phyloP scores from a whole-genome alignment of 2,888 invertebrate species.

The Agriotes lineatus region DNA sequence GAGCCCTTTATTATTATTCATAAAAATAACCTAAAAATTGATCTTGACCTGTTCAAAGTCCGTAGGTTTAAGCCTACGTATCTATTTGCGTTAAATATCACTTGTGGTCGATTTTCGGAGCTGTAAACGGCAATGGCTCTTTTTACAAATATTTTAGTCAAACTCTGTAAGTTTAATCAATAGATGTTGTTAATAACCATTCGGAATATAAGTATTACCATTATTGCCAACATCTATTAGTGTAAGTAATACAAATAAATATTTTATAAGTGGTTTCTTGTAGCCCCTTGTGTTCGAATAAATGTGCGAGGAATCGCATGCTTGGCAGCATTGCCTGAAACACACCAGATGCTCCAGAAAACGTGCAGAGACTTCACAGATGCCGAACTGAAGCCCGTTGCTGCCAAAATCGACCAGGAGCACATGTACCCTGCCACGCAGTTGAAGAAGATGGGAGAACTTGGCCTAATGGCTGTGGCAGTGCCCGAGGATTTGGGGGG shows the following conservation, averaged over 20 bases:
- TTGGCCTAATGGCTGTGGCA: slow-evolving; percentile 90
- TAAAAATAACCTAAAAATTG: background rate
- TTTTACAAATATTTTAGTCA: background rate
- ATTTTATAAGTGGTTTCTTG: no score
- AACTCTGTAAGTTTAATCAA: background rate
- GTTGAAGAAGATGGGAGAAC: slow-evolving; percentile 91
- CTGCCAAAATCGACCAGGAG: slow-evolving; percentile 85
- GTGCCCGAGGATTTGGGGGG: slow-evolving; percentile 88
- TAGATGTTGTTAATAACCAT: no score
- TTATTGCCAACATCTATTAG: background rate
- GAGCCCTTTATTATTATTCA: no score
- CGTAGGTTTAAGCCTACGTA: background rate
- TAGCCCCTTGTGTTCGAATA: background rate
- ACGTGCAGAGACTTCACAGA: slow-evolving; percentile 94
- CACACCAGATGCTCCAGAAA: slow-evolving; percentile 91
- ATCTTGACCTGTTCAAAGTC: background rate
- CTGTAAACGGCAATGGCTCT: background rate
- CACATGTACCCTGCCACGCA: slow-evolving; percentile 86
- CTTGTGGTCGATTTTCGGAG: background rate
- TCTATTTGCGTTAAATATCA: background rate
- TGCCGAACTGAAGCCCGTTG: slow-evolving; percentile 88
- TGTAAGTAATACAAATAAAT: background rate
- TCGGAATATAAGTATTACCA: no score
- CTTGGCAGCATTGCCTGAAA: slow-evolving; percentile 82
- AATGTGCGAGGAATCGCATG: slow-evolving; percentile 73